phyloP scores from a whole-genome alignment of 2,888 invertebrate genomes.

The Troglohyphantes excavatus region DNA sequence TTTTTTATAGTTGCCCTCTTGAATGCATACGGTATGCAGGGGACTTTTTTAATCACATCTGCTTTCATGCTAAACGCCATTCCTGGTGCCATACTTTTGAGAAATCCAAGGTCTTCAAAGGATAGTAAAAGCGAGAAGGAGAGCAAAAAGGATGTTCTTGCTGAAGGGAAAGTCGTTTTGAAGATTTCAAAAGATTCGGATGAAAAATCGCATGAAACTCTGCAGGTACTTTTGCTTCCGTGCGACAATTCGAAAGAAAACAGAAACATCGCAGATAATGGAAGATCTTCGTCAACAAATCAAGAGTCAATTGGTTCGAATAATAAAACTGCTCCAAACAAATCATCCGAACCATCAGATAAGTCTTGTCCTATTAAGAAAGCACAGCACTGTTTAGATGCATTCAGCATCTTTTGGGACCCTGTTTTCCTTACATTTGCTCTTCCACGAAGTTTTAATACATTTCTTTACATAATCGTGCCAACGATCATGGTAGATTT shows the following conservation, averaged over 20 bases:
- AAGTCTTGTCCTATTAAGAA: not conserved
- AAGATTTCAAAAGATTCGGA: too few species aligned
- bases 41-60: not conserved
- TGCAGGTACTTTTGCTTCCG: too few species aligned
- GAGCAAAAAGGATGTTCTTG: not conserved
- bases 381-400: not conserved
- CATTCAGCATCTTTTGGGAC: not conserved
- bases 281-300: too few species aligned
- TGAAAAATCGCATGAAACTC: too few species aligned
- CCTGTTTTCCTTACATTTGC: slow-evolving; percentile 1
- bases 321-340: too few species aligned
- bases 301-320: too few species aligned
- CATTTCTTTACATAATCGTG: not conserved
- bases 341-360: too few species aligned
- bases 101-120: not conserved
- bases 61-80: not conserved
- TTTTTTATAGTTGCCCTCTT: not conserved
- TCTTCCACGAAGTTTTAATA: not conserved
- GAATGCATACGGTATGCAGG: not conserved
- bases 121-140: too few species aligned
- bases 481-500: not conserved
- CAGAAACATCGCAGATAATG: too few species aligned
- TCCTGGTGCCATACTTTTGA: not conserved
- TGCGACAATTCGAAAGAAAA: too few species aligned
- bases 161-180: too few species aligned